A percentile compares a stretch with the other conserved stretches of the same genome.
These are phyloP conservation scores for Harpalus rufipes DNA, from an alignment of 2,888 invertebrate species.

Conservation along the genomic window DNA sequence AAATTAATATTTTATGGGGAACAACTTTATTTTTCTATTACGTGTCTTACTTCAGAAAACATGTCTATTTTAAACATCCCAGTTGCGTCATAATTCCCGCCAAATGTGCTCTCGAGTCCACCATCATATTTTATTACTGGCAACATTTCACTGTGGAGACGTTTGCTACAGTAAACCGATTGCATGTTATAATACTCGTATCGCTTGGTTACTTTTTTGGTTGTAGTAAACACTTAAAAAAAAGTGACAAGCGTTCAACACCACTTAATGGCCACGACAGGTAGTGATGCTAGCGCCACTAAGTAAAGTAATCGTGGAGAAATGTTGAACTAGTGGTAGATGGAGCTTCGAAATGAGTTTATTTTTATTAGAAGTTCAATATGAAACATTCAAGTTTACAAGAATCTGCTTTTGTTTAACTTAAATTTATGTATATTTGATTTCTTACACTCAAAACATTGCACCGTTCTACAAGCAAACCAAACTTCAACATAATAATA, in stretches of 20 bases:
- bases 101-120: background rate
- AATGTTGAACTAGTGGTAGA: background rate
- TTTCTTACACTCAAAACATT: too few species aligned
- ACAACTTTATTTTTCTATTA: background rate
- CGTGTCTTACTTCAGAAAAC: background rate
- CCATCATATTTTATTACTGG: background rate
- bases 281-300: background rate
- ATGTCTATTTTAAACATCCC: background rate
- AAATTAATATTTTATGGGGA: background rate
- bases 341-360: too few species aligned
- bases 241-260: slow-evolving; percentile 20
- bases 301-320: background rate
- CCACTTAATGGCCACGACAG: slow-evolving; percentile 12
- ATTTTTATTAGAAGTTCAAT: too few species aligned
- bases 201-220: background rate
- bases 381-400: too few species aligned
- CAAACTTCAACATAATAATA: too few species aligned
- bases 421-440: too few species aligned
- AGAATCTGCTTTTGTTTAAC: too few species aligned
- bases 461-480: too few species aligned
- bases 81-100: background rate
- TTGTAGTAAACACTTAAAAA: background rate
- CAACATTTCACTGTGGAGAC: background rate
- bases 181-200: background rate
- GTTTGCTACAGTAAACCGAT: slow-evolving; percentile 5